Conservation (phyloP, 2,797 vertebrate genomes). For the Apogon talboti region DNA sequence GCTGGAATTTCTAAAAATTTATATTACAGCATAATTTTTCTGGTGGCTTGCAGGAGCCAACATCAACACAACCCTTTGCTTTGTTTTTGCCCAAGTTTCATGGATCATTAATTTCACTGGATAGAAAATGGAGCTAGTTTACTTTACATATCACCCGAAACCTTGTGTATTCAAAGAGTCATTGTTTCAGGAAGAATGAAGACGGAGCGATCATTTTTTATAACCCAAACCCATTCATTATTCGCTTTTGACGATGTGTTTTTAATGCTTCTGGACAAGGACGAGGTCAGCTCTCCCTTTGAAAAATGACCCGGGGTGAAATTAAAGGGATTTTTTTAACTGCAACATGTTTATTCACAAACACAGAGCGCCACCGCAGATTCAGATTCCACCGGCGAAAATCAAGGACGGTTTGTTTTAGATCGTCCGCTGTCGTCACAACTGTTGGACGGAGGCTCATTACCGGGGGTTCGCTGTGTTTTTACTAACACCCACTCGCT, state of each 20-base stretch:
- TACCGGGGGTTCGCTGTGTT: conserved; percentile 59
- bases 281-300: conserved; percentile 50
- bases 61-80: conserved; percentile 44
- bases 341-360: conserved; percentile 57
- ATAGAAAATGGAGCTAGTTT: conserved; percentile 55
- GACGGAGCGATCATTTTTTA: conserved; percentile 35
- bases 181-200: conserved; percentile 58
- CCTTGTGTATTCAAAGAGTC: conserved; percentile 60
- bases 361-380: conserved; percentile 35
- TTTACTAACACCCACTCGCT: conserved; percentile 72
- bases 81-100: conserved; percentile 61
- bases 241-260: conserved; percentile 59
- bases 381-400: too few relatives aligned
- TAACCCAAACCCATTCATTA: conserved; percentile 54
- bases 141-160: conserved; percentile 66
- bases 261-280: conserved; percentile 56
- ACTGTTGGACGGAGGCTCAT: conserved; percentile 52
- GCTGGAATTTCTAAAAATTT: conserved; percentile 35
- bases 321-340: conserved; percentile 38
- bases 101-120: conserved; percentile 64
- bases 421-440: conserved; percentile 42
- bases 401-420: conserved; percentile 55
- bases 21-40: conserved; percentile 34
- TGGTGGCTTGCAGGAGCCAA: conserved; percentile 45
- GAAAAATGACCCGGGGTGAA: conserved; percentile 46